Evolutionary conservation across 1,140 invertebrate species (phyloP), one percentile per base, ranked within the genome.

Genomic region (Piezodorus guildinii): DNA sequence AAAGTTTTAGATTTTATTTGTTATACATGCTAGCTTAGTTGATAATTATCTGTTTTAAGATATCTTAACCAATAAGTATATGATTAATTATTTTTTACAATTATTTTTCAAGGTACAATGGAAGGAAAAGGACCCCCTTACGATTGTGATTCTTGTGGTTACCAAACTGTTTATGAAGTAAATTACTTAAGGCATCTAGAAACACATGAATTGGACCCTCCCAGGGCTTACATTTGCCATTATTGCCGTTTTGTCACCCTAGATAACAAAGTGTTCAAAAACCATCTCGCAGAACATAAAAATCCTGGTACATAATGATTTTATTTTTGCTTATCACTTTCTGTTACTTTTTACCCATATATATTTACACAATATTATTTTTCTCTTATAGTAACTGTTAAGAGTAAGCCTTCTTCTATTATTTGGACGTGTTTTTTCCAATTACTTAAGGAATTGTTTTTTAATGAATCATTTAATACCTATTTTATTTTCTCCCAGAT

Each of bases 91-190:
- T 6, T 56, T 27, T 56, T 56, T 9, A n/a, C n/a, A 17, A 23
- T 56, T 56, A 14, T 56, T 5, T 56, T 27, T 14, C 21, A 27
- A 23, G 19, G 34, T 39, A 39, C 34, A 10, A 21, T 15, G 15
- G 23, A 25, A 16, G 52, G 52, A 9, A 56, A 56, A 56, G 52
- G 52, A 56, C 52, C 52, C 4, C 52, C 17, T 56, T 56, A 27
- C 15, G 17, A 56, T 6, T 56, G 52, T 23, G 19, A 56, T 25
- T 23, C 52, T 21, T 56, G 52, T 56, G 52, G 52, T 56, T 56
- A 56, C 23, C 19, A 25, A 25, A 56, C 52, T 23, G 17, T 16
- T 23, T 23, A 6, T 16, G 17, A n/a, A 56, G 14, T 5, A 25
- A 25, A 25, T 10, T 56, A 23, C 52, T 23, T 23, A 16, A 56